Percentiles rank a stretch among this genome's conserved stretches.
Conservation (phyloP, 2,888 invertebrate species). For the Oligia latruncula region DNA sequence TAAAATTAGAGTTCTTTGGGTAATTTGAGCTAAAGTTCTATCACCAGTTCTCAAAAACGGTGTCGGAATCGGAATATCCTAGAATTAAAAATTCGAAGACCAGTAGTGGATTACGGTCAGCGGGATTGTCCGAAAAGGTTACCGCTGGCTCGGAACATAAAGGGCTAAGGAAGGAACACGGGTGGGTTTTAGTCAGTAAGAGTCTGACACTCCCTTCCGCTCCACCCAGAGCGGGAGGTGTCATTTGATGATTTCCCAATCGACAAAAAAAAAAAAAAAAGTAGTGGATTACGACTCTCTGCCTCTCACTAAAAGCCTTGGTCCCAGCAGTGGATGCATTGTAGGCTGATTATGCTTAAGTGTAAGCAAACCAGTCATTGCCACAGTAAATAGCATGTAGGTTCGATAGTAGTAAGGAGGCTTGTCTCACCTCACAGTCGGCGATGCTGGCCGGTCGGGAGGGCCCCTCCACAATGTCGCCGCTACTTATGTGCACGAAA, state of each 20-base stretch:
- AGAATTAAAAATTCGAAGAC: neutral
- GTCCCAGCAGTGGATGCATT: neutral
- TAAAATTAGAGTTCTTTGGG: too few species aligned
- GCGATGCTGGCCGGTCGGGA: slow-evolving; percentile 50
- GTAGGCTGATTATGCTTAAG: neutral
- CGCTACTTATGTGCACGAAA: slow-evolving; percentile 72
- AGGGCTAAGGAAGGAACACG: too few species aligned
- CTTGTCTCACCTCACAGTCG: slow-evolving; percentile 60
- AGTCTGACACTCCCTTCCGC: too few species aligned
- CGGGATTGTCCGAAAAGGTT: too few species aligned
- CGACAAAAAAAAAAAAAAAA: too few species aligned
- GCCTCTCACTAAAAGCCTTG: neutral
- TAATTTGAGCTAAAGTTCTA: too few species aligned
- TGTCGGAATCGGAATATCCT: neutral
- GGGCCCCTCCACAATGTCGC: slow-evolving; percentile 50
- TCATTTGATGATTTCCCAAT: fast-evolving
- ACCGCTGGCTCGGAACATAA: too few species aligned
- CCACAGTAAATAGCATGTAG: neutral
- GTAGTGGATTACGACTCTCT: neutral
- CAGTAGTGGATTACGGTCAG: neutral
- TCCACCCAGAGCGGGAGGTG: too few species aligned
- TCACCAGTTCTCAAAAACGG: neutral
- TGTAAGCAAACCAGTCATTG: neutral
- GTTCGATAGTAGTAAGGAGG: neutral
- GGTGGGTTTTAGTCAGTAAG: too few species aligned